Base-by-base conservation (phyloP, 2,113 vertebrate species). In the Passer domesticus region DNA sequence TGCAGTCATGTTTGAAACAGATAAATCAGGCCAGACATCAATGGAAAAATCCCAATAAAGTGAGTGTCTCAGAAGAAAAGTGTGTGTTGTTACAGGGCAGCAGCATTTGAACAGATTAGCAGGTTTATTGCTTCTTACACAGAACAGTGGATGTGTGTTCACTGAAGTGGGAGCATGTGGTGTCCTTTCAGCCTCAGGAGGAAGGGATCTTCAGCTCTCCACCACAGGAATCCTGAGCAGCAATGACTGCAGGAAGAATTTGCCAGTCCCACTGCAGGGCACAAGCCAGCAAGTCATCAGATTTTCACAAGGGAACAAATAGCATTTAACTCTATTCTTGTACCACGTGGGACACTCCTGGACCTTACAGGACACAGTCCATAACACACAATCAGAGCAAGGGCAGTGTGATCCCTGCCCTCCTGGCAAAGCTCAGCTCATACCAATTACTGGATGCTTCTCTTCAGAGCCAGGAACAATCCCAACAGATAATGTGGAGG, bases 11-110 rank as follows among this genome's bases (percentile, higher is more conserved):
- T 93, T 90, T 89, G 83, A 93, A 94, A 88, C 79, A 56, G 83
- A 97, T 88, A 95, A 95, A 96, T 95, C 73, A 84, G 56, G 64
- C 68, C 80, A 96, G 85, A 92, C 92, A 86, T 90, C 92, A 92
- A 95, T 89, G 79, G 83, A 94, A 95, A 96, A 94, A 92, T 37
- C 72, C 73, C 90, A 92, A 84, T 95, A 95, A 87, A 93, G 56
- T 56, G 41, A 83, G 64, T 1, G 27, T 62, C 56, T 89, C 17
- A 20, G 70, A 87, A 95, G 63, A 60, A 70, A 83, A 88, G 75
- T 2, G 1, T 35, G 13, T 33, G 49, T 44, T 87, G 73, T 64
- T 79, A 43, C 20, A 76, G 69, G 53, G 37, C 79, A 94, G 76
- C 56, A 90, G 44, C 5, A 2, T 58, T 64, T 56, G 53, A 75